Evolutionary conservation across 92 coral and sea anemone species (phyloP), one percentile per base, ranked within the genome.

Genomic region (Ricordea florida): DNA sequence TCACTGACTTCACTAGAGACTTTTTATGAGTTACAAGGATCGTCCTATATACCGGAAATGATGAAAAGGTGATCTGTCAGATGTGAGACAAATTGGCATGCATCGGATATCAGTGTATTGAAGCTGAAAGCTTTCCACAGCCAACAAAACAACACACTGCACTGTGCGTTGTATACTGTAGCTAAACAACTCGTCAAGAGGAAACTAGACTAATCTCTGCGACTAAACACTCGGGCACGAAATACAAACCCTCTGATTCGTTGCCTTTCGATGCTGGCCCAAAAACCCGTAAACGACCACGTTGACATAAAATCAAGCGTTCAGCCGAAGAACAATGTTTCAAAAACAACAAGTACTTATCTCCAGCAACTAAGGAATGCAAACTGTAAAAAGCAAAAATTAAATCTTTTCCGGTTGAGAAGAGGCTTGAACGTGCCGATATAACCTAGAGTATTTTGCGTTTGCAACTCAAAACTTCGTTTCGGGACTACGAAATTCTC

Each of bases 61-160:
- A 64, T 44, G 58, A 16, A 31, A 51, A 30, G 80, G 59, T 73
- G 80, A 59, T 42, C 74, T 73, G 80, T 73, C 80, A 73, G 42
- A 61, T 7, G 33, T 73, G 29, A 73, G 59, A n/a, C 28, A 57
- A 73, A 73, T 28, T 44, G 80, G 80, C 80, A 73, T 62, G 80
- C 70, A 61, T 73, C 70, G 43, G 45, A 73, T 73, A 73, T 73
- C 80, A 31, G 38, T 18, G n/a, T n/a, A n/a, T n/a, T 11, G 53
- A 38, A 29, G 18, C 43, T 55, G 55, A 53, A 70, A 51, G 50
- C 41, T 58, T 58, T 58, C 0, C 28, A 20, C 28, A 10, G 6
- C 10, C 16, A 37, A 53, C 51, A 64, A 25, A 38, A 40, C 60
- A 67, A 46, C 4, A 52, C 28, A 28, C 26, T 3, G 43, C 35